These are phyloP conservation scores for Malacosoma neustria DNA, from an alignment of 2,888 invertebrate species.

Conservation along the genomic window DNA sequence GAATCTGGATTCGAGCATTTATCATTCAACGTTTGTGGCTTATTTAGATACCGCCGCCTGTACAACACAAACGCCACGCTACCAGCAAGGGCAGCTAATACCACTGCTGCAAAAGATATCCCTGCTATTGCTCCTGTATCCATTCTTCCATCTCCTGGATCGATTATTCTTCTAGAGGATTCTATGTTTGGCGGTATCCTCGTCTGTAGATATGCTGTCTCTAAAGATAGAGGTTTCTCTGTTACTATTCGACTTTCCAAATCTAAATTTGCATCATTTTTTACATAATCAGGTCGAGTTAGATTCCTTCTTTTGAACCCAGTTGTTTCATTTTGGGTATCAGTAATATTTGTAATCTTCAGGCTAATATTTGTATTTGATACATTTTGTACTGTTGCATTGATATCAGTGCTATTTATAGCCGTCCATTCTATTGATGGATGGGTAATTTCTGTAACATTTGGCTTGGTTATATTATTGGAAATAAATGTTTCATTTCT, in stretches of 20 bases:
- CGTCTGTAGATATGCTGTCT: slow-evolving; percentile 57
- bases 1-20: slow-evolving; percentile 90
- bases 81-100: slow-evolving; percentile 77
- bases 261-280: slow-evolving; percentile 40
- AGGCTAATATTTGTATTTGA: slow-evolving; percentile 27
- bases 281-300: slow-evolving; percentile 46
- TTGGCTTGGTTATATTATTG: slow-evolving; percentile 18
- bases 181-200: slow-evolving; percentile 57
- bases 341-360: slow-evolving; percentile 31
- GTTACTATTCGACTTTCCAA: slow-evolving; percentile 53
- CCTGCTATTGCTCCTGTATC: slow-evolving; percentile 80
- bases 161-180: slow-evolving; percentile 52
- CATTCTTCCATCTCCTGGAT: slow-evolving; percentile 48
- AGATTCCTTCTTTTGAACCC: slow-evolving; percentile 43
- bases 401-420: slow-evolving; percentile 15
- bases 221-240: slow-evolving; percentile 58
- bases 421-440: slow-evolving; percentile 46
- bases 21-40: slow-evolving; percentile 88
- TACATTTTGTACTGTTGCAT: slow-evolving; percentile 21
- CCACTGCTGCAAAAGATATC: slow-evolving; percentile 80
- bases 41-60: slow-evolving; percentile 83
- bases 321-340: slow-evolving; percentile 42
- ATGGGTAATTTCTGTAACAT: slow-evolving; percentile 25
- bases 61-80: slow-evolving; percentile 81
- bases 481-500: slow-evolving; percentile 12